These are phyloP conservation scores for Vannuccia rotundouncinata DNA, from an alignment of 2,888 invertebrate species.

Conservation along the genomic window DNA sequence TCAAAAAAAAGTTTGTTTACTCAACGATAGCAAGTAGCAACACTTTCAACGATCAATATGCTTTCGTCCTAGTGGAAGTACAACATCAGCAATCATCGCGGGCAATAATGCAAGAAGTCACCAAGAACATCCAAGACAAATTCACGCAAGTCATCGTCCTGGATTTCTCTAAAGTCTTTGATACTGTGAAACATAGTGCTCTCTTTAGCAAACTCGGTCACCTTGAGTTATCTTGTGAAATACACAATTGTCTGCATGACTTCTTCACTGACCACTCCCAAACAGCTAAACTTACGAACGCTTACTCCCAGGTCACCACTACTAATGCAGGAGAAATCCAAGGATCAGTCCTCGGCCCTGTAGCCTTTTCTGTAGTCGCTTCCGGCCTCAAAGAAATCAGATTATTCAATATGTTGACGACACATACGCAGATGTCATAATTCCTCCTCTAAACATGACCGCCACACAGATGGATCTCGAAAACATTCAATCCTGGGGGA, in stretches of 20 bases:
- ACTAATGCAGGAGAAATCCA: not conserved
- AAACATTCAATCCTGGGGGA: not conserved
- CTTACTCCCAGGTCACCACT: not conserved
- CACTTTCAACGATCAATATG: constrained; percentile 18
- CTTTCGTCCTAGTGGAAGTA: constrained; percentile 15
- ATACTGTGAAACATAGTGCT: not conserved
- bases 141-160: not conserved
- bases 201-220: constrained; percentile 5
- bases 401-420: not conserved
- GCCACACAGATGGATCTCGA: constrained; percentile 1
- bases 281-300: not conserved
- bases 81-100: not conserved
- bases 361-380: not conserved
- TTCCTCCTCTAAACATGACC: not conserved
- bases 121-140: constrained; percentile 14
- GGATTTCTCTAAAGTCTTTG: not conserved
- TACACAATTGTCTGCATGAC: constrained; percentile 14
- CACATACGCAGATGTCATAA: not conserved
- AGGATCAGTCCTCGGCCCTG: not conserved
- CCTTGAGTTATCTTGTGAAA: not conserved
- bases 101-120: constrained; percentile 1
- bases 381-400: not conserved
- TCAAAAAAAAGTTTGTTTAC: not conserved
- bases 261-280: not conserved
- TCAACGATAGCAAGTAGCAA: not conserved